Evolutionary conservation across 2,888 invertebrate species (phyloP).

Genomic region (Euphydryas editha): DNA sequence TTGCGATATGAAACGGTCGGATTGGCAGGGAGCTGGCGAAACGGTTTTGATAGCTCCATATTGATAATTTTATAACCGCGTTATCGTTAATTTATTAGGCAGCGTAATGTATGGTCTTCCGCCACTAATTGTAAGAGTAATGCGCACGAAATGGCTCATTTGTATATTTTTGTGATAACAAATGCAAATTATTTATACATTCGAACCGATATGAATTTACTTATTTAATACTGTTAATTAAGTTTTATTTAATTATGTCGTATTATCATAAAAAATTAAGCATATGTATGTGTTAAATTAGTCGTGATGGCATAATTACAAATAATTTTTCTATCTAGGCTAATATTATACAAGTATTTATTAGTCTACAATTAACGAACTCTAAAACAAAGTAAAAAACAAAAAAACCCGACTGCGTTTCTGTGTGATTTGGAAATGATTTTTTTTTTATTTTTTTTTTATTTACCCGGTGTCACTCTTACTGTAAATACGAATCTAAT

Average conservation of each 20-base stretch:
- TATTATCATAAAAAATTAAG: background rate
- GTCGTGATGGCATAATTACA: no score
- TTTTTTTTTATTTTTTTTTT: no score
- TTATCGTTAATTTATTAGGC: constrained; percentile 32
- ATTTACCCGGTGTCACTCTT: no score
- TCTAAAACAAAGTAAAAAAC: no score
- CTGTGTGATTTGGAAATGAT: no score
- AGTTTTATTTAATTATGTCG: no score
- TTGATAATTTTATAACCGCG: constrained; percentile 36
- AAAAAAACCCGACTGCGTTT: no score
- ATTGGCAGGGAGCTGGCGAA: constrained; percentile 44
- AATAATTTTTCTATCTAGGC: no score
- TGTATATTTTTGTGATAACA: constrained; percentile 10
- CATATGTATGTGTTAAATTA: no score
- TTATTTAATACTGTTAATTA: background rate
- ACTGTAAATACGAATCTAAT: no score
- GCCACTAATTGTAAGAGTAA: constrained; percentile 2
- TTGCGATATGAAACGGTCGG: constrained; percentile 54
- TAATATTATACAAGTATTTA: no score
- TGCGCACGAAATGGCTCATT: constrained; percentile 10
- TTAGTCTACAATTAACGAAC: no score
- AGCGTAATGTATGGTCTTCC: constrained; percentile 27
- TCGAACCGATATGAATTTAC: background rate
- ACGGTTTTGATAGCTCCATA: constrained; percentile 37
- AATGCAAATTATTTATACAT: background rate